Conservation (phyloP, 2,797 vertebrate genomes). For the Odontamblyopus lacepedii region DNA sequence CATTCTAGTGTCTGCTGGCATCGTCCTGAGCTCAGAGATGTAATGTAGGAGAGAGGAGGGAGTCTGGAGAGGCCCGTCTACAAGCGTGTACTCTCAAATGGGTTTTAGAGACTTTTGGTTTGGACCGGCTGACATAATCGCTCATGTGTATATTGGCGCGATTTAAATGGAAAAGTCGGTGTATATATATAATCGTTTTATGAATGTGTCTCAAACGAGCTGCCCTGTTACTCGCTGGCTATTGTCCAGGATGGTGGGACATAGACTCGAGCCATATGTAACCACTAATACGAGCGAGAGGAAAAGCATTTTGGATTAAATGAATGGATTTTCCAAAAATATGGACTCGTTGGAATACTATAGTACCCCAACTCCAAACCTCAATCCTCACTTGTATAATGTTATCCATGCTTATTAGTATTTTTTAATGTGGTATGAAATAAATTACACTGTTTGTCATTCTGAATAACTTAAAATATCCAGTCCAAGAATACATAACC, state of each 20-base stretch:
- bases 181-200: neutral
- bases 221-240: neutral
- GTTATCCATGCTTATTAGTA: no score
- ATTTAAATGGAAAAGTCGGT: neutral
- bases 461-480: no score
- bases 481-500: no score
- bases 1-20: slow-evolving; percentile 58
- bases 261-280: neutral
- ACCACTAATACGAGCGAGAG: neutral
- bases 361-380: neutral
- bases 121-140: neutral
- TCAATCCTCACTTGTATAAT: neutral
- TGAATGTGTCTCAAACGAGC: neutral
- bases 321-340: neutral
- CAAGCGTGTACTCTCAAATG: slow-evolving; percentile 11
- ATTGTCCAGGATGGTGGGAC: neutral
- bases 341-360: neutral
- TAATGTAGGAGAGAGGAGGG: slow-evolving; percentile 32
- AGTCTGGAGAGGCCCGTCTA: slow-evolving; percentile 28
- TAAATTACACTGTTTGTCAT: no score
- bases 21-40: slow-evolving; percentile 43
- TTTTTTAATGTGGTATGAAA: no score
- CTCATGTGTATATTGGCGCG: neutral
- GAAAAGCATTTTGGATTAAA: neutral
- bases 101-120: neutral